phyloP scores from a whole-genome alignment of 2,113 vertebrate species.

The Laticauda laticaudata region DNA sequence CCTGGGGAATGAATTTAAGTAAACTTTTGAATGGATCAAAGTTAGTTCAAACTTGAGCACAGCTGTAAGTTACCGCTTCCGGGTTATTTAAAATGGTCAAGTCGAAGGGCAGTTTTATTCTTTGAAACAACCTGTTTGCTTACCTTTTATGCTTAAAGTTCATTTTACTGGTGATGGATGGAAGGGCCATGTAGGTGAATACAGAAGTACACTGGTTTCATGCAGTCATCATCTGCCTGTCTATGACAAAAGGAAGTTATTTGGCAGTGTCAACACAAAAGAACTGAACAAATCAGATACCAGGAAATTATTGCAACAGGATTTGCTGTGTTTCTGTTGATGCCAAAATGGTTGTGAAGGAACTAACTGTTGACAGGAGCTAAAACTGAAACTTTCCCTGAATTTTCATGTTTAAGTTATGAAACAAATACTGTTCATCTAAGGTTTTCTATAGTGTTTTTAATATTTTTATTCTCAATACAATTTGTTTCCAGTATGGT shows the following conservation, averaged over 20 bases:
- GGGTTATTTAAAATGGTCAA: neutral
- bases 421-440: constrained; percentile 40
- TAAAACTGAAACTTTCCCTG: constrained; percentile 51
- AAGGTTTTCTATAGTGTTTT: neutral
- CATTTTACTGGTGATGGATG: neutral
- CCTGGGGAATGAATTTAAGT: constrained; percentile 15
- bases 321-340: constrained; percentile 58
- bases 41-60: constrained; percentile 32
- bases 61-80: constrained; percentile 44
- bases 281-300: constrained; percentile 57
- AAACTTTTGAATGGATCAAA: neutral
- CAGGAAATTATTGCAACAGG: constrained; percentile 54
- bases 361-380: constrained; percentile 38
- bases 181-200: neutral
- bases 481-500: neutral
- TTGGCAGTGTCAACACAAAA: constrained; percentile 49
- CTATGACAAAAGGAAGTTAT: constrained; percentile 37
- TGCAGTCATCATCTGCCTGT: neutral
- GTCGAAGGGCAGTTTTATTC: neutral
- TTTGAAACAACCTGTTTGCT: rapidly evolving
- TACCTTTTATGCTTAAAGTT: rapidly evolving
- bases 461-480: neutral
- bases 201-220: neutral
- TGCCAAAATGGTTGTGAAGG: constrained; percentile 55
- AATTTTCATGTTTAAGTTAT: constrained; percentile 45